These are phyloP conservation scores for Centruroides sculpturatus DNA, from an alignment of 1,140 invertebrate species.

Conservation along the genomic window DNA sequence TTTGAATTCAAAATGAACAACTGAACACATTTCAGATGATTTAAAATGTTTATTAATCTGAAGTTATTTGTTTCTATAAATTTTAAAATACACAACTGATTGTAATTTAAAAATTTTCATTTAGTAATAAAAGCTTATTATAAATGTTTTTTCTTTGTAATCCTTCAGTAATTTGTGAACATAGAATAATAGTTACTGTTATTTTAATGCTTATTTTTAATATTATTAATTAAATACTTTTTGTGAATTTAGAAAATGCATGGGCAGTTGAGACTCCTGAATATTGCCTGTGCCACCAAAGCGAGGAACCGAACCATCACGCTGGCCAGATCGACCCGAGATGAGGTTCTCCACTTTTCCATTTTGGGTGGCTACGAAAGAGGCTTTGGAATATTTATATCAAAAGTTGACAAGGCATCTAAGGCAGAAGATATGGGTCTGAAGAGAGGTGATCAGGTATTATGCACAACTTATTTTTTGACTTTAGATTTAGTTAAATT, in stretches of 20 bases:
- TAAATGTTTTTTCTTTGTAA: neutral
- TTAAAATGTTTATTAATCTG: neutral
- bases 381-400: constrained; percentile 86
- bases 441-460: constrained; percentile 82
- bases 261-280: constrained; percentile 54
- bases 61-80: neutral
- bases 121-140: neutral
- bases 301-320: constrained; percentile 80
- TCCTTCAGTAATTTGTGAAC: neutral
- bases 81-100: neutral
- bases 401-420: constrained; percentile 77
- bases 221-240: neutral
- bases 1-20: too few species aligned
- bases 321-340: constrained; percentile 68
- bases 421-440: constrained; percentile 93
- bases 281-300: constrained; percentile 93
- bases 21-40: too few species aligned
- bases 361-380: constrained; percentile 85
- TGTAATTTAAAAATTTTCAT: neutral
- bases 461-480: too few species aligned
- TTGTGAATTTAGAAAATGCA: constrained; percentile 15
- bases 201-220: constrained; percentile 2
- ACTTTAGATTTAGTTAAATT: too few species aligned
- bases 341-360: constrained; percentile 78
- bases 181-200: neutral